Evolutionary conservation across 2,113 vertebrate species (phyloP).

Genomic region (Otus sunia): DNA sequence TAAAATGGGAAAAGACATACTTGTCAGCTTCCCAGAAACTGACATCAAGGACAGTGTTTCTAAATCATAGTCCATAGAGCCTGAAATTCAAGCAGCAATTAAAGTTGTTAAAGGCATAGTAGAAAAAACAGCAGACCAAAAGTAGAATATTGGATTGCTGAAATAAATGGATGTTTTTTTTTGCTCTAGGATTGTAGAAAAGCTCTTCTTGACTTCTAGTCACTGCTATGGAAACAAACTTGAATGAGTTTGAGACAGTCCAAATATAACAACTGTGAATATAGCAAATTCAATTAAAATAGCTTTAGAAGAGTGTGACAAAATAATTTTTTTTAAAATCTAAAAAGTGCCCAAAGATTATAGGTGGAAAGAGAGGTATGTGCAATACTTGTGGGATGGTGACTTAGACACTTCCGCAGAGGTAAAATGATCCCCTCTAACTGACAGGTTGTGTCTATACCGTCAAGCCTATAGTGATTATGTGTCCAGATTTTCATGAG

Average conservation of each 20-base stretch:
- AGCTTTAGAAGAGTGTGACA: background rate
- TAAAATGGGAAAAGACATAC: constrained; percentile 6
- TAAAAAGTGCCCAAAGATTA: background rate
- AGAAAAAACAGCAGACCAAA: background rate
- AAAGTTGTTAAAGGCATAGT: background rate
- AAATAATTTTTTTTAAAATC: background rate
- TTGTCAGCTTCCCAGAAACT: background rate
- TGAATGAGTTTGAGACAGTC: background rate
- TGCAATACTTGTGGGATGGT: background rate
- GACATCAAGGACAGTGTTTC: background rate
- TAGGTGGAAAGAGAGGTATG: background rate
- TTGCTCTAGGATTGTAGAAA: background rate
- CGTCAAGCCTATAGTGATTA: background rate
- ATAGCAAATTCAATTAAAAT: background rate
- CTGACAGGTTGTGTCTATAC: background rate
- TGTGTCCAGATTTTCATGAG: background rate
- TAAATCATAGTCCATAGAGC: background rate
- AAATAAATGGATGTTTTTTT: background rate
- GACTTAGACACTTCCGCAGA: background rate
- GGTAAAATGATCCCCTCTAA: background rate
- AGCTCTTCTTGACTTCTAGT: background rate
- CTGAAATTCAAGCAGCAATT: constrained; percentile 21
- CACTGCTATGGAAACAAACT: background rate
- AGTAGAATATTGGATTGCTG: background rate
- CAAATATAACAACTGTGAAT: background rate